Evolutionary conservation across 1,140 invertebrate genomes (phyloP).

Genomic region (Drosophila chauvacae): DNA sequence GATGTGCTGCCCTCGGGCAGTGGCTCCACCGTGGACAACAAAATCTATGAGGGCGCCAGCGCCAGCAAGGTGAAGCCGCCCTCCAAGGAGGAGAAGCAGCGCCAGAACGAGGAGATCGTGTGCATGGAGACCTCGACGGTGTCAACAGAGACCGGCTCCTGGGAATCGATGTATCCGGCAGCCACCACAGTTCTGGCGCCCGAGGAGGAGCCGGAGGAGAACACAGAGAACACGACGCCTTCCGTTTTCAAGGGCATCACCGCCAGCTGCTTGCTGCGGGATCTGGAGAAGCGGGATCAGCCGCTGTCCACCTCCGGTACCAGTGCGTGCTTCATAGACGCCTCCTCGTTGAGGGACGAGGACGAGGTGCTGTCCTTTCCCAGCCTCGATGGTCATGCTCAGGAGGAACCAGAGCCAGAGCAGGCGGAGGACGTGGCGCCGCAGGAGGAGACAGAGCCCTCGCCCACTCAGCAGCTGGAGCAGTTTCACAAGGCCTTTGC

Average conservation of each 20-base stretch:
- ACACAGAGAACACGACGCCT: constrained; percentile 25
- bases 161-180: constrained; percentile 86
- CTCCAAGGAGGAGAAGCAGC: constrained; percentile 89
- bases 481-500: constrained; percentile 82
- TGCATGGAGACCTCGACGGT: constrained; percentile 87
- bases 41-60: constrained; percentile 47
- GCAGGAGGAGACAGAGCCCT: constrained; percentile 38
- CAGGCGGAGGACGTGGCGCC: background rate
- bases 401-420: constrained; percentile 30
- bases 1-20: constrained; percentile 27
- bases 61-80: constrained; percentile 63
- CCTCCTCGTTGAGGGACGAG: constrained; percentile 89
- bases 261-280: constrained; percentile 68
- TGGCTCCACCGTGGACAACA: constrained; percentile 39
- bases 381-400: constrained; percentile 56
- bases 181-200: constrained; percentile 7
- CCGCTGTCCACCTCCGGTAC: constrained; percentile 66
- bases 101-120: constrained; percentile 89
- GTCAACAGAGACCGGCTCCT: constrained; percentile 87
- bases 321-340: constrained; percentile 89
- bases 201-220: constrained; percentile 4
- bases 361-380: constrained; percentile 84
- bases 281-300: constrained; percentile 74
- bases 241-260: constrained; percentile 58
- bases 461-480: constrained; percentile 72